Evolutionary conservation across 2,797 vertebrate species (phyloP), one percentile per base, ranked within the genome.

Genomic region (Hapalemur alaotrensis): DNA sequence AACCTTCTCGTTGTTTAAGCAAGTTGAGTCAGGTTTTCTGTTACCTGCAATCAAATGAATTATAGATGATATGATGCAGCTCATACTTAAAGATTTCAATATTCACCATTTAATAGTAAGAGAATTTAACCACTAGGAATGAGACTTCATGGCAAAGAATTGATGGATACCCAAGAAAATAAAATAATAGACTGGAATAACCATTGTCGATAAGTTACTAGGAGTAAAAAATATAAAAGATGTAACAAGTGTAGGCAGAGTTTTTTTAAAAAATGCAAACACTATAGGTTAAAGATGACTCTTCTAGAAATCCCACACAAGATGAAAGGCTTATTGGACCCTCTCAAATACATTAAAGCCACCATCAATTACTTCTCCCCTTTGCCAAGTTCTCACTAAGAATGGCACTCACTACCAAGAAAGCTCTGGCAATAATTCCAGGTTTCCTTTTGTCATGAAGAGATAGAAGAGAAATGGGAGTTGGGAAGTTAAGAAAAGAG

Each of bases 101-200:
- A 86, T 59, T 75, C 10, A 7, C 54, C 48, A 93, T 41, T 93
- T 82, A 90, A 76, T 8, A 83, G 22, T 61, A 79, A n/a, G 9
- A 89, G 18, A 78, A 69, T 54, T 75, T 84, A 91, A 95, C 59
- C 80, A 50, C 7, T 81, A 93, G 28, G 15, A 80, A 95, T 81
- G 38, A 95, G 11, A 22, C 50, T 41, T 91, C 13, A 48, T 35
- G 15, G 50, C 41, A 84, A 80, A 61, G 50, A 84, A 95, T 91
- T 50, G 12, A 85, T 0, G 82, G 69, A 15, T 50, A 43, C 12
- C 69, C 30, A 75, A 61, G 14, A 13, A 28, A 48, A 78, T 61
- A 50, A 38, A 82, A 78, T 25, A 48, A 93, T 30, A 25, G 20
- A 54, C 80, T 87, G 13, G 13, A 93, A 82, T 78, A 76, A 89